Conservation (phyloP, 2,888 invertebrate genomes). For the Drosophila koepferae region DNA sequence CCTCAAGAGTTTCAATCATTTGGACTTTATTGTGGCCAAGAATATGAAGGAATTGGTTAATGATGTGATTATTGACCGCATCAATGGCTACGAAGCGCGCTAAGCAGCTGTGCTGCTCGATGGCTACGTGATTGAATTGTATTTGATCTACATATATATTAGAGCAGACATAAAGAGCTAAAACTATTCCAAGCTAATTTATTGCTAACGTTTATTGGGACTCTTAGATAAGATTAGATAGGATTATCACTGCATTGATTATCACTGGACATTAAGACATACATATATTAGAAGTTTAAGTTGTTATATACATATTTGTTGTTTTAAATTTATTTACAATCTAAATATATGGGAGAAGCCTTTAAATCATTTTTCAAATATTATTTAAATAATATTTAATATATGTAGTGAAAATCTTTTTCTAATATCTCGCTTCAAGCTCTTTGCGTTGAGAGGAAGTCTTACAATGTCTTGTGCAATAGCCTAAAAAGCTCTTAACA, state of each 20-base stretch:
- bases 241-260: neutral
- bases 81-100: conserved; percentile 56
- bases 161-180: neutral
- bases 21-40: conserved; percentile 80
- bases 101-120: conserved; percentile 3
- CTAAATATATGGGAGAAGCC: too few species aligned
- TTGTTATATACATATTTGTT: too few species aligned
- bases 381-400: neutral
- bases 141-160: neutral
- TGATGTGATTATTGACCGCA: conserved; percentile 63
- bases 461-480: conserved; percentile 60
- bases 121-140: neutral
- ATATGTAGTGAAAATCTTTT: neutral
- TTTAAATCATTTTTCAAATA: neutral
- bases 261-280: neutral
- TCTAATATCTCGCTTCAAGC: neutral
- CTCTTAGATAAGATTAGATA: conserved; percentile 26
- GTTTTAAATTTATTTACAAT: too few species aligned
- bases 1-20: conserved; percentile 76
- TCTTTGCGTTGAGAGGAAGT: conserved; percentile 57
- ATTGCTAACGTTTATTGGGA: neutral
- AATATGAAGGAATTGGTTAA: conserved; percentile 78
- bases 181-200: neutral
- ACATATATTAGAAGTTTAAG: neutral
- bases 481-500: conserved; percentile 26